A percentile compares a stretch with the other conserved stretches of the same genome.
Evolutionary conservation across 2,888 invertebrate species (phyloP).

Genomic region (Pocota personata): DNA sequence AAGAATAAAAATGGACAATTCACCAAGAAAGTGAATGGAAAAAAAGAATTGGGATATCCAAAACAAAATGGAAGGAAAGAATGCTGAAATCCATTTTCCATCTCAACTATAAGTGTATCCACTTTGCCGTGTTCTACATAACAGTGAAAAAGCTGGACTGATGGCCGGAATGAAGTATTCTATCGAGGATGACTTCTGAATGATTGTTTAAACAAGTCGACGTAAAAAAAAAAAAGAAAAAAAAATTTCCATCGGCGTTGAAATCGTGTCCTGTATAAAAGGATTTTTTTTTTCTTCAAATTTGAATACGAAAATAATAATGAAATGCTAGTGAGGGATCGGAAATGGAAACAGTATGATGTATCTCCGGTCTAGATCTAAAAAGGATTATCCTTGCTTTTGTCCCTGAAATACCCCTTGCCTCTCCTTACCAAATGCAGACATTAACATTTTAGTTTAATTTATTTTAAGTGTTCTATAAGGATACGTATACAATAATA

Average conservation of each 20-base stretch:
- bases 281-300: slow-evolving; percentile 29
- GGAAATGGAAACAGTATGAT: slow-evolving; percentile 62
- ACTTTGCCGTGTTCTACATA: slow-evolving; percentile 51
- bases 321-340: slow-evolving; percentile 32
- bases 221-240: not conserved
- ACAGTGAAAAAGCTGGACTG: slow-evolving; percentile 25
- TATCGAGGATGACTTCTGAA: slow-evolving; percentile 50
- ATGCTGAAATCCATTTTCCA: slow-evolving; percentile 51
- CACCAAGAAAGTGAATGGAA: slow-evolving; percentile 14
- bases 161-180: slow-evolving; percentile 49
- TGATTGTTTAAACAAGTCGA: slow-evolving; percentile 58
- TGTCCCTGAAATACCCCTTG: not conserved
- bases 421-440: not conserved
- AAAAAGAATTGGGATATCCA: slow-evolving; percentile 5
- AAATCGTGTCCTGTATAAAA: slow-evolving; percentile 66
- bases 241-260: slow-evolving; percentile 22
- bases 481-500: not conserved
- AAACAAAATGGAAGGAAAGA: not conserved
- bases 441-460: slow-evolving; percentile 55
- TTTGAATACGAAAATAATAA: slow-evolving; percentile 68
- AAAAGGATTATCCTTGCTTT: slow-evolving; percentile 34
- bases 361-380: slow-evolving; percentile 37
- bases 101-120: slow-evolving; percentile 49
- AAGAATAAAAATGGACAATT: slow-evolving; percentile 51
- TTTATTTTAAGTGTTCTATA: slow-evolving; percentile 37